Percentiles rank a stretch among this genome's conserved stretches.
Conservation (phyloP, 92 coral and sea anemone genomes). For the Zoanthus sansibaricus region DNA sequence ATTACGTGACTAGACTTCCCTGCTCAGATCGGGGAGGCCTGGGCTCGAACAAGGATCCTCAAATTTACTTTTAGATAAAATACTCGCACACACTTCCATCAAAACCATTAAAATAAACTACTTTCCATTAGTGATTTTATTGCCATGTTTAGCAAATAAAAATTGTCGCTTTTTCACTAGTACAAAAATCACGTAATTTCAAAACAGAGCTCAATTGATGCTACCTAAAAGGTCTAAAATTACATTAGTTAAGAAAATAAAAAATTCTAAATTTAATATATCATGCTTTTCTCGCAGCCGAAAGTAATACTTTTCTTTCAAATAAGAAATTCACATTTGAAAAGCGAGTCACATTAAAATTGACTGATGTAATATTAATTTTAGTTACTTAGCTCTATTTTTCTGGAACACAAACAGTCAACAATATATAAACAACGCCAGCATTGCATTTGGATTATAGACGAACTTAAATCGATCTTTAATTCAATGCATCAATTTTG, state of each 20-base stretch:
- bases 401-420: not conserved
- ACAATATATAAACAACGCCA: conserved; percentile 1
- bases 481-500: not conserved
- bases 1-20: too few species aligned
- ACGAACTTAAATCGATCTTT: not conserved
- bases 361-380: not conserved
- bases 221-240: not conserved
- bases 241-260: not conserved
- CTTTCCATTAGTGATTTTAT: not conserved
- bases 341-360: not conserved
- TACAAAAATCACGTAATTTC: not conserved
- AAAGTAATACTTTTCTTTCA: not conserved
- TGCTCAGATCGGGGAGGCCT: too few species aligned
- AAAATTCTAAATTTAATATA: not conserved
- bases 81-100: too few species aligned
- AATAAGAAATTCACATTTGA: conserved; percentile 19
- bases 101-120: too few species aligned
- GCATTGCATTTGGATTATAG: not conserved
- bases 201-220: not conserved
- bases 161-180: not conserved
- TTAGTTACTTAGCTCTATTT: not conserved
- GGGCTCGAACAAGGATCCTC: too few species aligned
- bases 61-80: too few species aligned
- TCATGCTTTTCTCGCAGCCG: not conserved
- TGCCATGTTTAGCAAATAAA: not conserved